These are phyloP conservation scores for Drosophila rufa DNA, from an alignment of 1,140 invertebrate species.

Conservation along the genomic window DNA sequence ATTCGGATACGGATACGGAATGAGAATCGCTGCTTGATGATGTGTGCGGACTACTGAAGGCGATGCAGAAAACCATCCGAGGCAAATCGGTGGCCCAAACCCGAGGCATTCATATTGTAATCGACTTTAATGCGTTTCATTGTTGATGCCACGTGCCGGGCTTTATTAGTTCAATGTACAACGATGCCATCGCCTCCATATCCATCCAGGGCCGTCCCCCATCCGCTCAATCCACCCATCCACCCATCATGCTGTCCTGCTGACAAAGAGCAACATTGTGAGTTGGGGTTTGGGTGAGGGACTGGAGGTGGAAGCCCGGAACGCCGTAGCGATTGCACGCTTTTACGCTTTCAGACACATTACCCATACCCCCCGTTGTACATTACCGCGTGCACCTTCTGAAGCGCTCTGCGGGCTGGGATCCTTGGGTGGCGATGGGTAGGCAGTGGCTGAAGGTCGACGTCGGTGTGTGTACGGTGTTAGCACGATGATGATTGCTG, in stretches of 20 bases:
- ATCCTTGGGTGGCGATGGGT: neutral
- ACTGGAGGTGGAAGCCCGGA: constrained; percentile 48
- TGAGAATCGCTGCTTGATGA: constrained; percentile 36
- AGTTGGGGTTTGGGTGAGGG: neutral
- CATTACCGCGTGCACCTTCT: constrained; percentile 65
- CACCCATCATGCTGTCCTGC: constrained; percentile 22
- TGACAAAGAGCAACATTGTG: constrained; percentile 61
- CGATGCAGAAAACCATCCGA: constrained; percentile 29
- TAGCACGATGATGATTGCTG: constrained; percentile 63
- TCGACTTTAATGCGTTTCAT: constrained; percentile 85
- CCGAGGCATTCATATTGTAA: constrained; percentile 82
- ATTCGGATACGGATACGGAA: constrained; percentile 3
- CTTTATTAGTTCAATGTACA: constrained; percentile 85
- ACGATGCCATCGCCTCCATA: constrained; percentile 67
- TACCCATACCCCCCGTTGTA: constrained; percentile 60
- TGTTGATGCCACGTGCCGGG: constrained; percentile 85
- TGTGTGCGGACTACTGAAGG: constrained; percentile 42
- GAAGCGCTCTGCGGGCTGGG: neutral
- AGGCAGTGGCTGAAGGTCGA: constrained; percentile 10
- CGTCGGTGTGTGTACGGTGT: constrained; percentile 11
- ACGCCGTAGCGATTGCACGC: constrained; percentile 79
- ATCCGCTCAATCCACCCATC: neutral
- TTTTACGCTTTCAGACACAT: constrained; percentile 85
- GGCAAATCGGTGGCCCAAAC: constrained; percentile 17
- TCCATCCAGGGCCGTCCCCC: constrained; percentile 15